These are phyloP conservation scores for Netelia inedita DNA, from an alignment of 2,888 invertebrate genomes.

Conservation along the genomic window DNA sequence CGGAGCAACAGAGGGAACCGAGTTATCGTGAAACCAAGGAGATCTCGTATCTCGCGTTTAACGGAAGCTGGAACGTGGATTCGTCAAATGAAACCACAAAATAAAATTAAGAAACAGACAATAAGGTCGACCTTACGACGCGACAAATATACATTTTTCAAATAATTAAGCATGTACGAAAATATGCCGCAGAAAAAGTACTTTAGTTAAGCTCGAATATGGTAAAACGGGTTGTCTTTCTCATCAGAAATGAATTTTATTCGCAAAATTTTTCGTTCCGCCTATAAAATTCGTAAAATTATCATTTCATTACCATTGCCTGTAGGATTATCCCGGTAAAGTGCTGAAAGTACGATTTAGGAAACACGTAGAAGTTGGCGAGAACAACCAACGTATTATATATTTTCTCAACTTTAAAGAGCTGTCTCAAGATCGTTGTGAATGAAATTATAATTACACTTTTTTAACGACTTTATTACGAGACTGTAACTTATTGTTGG, in stretches of 20 bases:
- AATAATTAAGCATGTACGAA: too few species aligned
- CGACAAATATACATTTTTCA: too few species aligned
- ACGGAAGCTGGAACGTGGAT: background rate
- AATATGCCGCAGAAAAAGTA: too few species aligned
- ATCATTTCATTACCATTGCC: background rate
- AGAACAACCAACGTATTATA: background rate
- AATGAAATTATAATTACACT: constrained; percentile 50
- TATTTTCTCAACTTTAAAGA: constrained; percentile 12
- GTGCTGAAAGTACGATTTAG: background rate
- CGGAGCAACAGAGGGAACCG: background rate
- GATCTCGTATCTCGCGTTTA: background rate
- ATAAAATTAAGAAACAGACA: too few species aligned
- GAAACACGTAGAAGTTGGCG: background rate
- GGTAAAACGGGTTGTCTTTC: too few species aligned
- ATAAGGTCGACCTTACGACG: too few species aligned
- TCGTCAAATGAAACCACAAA: too few species aligned
- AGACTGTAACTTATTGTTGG: constrained; percentile 39
- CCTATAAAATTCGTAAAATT: background rate
- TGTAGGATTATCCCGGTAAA: background rate
- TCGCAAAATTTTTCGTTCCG: background rate
- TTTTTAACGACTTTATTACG: constrained; percentile 24
- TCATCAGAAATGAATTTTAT: too few species aligned
- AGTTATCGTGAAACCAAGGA: background rate
- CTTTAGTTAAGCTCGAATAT: too few species aligned
- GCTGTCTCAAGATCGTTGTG: constrained; percentile 19